Conservation (phyloP, 2,797 vertebrate species). For the Vultur gryphus region DNA sequence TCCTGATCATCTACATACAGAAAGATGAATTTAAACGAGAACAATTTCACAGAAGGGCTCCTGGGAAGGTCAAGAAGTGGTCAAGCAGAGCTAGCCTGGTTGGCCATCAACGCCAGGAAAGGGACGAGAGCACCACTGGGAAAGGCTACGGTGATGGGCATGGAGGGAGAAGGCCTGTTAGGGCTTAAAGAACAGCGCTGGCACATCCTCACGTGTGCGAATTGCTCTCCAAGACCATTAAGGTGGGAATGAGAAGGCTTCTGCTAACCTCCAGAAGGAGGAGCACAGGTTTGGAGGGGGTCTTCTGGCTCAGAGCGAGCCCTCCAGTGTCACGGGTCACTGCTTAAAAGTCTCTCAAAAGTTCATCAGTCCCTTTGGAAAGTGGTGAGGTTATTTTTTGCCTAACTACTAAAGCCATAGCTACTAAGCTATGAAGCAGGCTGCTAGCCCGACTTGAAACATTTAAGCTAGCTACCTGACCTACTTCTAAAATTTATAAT, state of each 20-base stretch:
- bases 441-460: not conserved
- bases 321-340: rapidly evolving
- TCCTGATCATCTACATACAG: not conserved
- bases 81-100: rapidly evolving
- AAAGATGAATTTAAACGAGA: not conserved
- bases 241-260: not conserved
- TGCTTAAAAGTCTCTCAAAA: not conserved
- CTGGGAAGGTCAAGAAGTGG: not conserved
- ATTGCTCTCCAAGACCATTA: not conserved
- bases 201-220: rapidly evolving
- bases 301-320: not conserved
- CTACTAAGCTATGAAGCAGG: not conserved
- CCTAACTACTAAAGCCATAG: not conserved
- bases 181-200: not conserved
- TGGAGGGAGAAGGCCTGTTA: not conserved
- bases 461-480: not conserved
- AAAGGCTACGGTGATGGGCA: not conserved
- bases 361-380: not conserved
- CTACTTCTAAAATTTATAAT: not conserved
- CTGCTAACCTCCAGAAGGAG: not conserved
- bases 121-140: not conserved
- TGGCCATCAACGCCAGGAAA: not conserved
- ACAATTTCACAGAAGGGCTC: not conserved
- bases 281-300: not conserved
- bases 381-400: not conserved